These are phyloP conservation scores for Oostethus manadensis DNA, from an alignment of 2,113 vertebrate genomes.

Conservation along the genomic window DNA sequence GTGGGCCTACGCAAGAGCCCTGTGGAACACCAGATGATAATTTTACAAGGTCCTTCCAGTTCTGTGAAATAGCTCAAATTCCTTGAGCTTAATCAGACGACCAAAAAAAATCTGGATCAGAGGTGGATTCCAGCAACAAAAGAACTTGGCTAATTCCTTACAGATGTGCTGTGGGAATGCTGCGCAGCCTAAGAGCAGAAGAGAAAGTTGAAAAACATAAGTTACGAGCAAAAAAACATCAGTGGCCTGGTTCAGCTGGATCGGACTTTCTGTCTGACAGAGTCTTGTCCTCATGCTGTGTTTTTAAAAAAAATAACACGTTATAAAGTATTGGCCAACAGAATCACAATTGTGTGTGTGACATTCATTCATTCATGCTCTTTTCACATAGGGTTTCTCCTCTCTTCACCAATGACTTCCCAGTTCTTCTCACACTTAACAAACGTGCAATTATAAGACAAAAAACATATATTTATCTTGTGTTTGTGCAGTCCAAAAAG, in stretches of 20 bases:
- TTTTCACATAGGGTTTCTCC: not conserved
- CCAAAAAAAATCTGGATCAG: slow-evolving; percentile 32
- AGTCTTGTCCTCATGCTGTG: not conserved
- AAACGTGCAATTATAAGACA: slow-evolving; percentile 4
- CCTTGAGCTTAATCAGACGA: slow-evolving; percentile 20
- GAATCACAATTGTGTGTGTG: not conserved
- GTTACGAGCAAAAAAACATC: slow-evolving; percentile 49
- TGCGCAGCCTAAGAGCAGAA: slow-evolving; percentile 34
- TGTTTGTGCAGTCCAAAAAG: not conserved
- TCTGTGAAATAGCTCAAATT: slow-evolving; percentile 33
- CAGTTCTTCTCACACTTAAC: not conserved
- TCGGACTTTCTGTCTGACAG: slow-evolving; percentile 37
- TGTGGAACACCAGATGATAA: slow-evolving; percentile 7
- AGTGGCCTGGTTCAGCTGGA: slow-evolving; percentile 54
- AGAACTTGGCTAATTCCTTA: slow-evolving; percentile 68
- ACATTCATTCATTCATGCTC: not conserved
- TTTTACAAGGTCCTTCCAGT: slow-evolving; percentile 3
- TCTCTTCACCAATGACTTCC: not conserved
- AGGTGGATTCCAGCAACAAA: slow-evolving; percentile 61
- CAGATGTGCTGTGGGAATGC: slow-evolving; percentile 64
- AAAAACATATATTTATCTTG: slow-evolving; percentile 5
- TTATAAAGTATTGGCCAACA: not conserved
- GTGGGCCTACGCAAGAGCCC: not conserved
- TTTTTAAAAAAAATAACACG: not conserved
- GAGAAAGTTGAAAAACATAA: slow-evolving; percentile 36